Percentiles rank a stretch among this genome's conserved stretches.
Conservation (phyloP, 2,888 invertebrate species). For the Halictus ligatus region DNA sequence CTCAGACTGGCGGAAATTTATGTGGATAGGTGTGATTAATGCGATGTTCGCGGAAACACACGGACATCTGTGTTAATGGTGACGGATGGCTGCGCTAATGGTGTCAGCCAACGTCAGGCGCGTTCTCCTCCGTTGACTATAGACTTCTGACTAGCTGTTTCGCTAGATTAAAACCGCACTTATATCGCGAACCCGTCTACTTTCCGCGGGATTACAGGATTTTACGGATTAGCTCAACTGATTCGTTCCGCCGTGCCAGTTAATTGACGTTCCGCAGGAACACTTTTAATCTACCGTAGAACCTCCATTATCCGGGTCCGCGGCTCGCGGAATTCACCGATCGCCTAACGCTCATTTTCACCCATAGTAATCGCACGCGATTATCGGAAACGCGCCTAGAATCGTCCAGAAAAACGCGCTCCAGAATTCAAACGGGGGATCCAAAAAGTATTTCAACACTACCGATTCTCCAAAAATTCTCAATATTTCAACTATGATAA, state of each 20-base stretch:
- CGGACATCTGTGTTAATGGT: constrained; percentile 82
- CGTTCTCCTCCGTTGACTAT: constrained; percentile 67
- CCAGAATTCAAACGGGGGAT: too few species aligned
- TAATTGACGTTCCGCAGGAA: constrained; percentile 3
- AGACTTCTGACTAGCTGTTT: constrained; percentile 63
- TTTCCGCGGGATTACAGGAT: constrained; percentile 31
- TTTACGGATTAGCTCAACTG: constrained; percentile 13
- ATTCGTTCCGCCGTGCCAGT: not conserved
- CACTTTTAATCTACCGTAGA: not conserved
- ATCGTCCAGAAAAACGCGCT: too few species aligned
- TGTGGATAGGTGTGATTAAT: constrained; percentile 80
- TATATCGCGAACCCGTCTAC: constrained; percentile 32
- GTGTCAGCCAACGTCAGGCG: constrained; percentile 76
- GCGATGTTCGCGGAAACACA: constrained; percentile 78
- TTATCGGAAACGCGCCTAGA: not conserved
- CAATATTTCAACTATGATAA: too few species aligned
- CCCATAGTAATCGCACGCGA: not conserved
- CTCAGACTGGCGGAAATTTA: constrained; percentile 76
- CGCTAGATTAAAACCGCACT: constrained; percentile 48
- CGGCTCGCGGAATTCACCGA: not conserved
- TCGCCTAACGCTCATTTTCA: not conserved
- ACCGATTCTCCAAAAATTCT: too few species aligned
- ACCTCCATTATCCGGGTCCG: not conserved
- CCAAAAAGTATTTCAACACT: too few species aligned
- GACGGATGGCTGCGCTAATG: constrained; percentile 80